A percentile compares a stretch with the other conserved stretches of the same genome.
These are phyloP conservation scores for Cloeon dipterum DNA, from an alignment of 2,888 invertebrate genomes.

Conservation along the genomic window DNA sequence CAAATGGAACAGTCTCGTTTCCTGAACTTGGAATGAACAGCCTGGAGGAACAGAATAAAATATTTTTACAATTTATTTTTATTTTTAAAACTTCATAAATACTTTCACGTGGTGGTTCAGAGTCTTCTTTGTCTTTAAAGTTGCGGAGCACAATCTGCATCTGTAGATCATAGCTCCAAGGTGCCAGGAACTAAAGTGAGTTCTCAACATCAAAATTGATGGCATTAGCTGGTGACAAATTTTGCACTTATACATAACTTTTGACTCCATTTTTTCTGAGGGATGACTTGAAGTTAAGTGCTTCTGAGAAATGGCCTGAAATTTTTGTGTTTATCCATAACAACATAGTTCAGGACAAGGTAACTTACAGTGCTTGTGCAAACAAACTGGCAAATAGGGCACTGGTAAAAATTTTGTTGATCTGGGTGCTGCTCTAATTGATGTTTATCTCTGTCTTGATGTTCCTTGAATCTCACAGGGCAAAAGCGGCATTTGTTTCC, in stretches of 20 bases:
- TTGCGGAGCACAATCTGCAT: slow-evolving; percentile 21
- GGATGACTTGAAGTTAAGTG: background rate
- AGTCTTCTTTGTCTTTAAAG: slow-evolving; percentile 16
- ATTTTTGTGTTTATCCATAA: too few species aligned
- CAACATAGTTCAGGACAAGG: too few species aligned
- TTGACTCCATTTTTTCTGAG: too few species aligned
- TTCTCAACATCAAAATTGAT: slow-evolving; percentile 6
- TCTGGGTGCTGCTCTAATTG: slow-evolving; percentile 7
- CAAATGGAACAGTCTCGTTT: slow-evolving; percentile 14
- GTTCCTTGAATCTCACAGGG: slow-evolving; percentile 26
- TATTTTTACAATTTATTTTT: too few species aligned
- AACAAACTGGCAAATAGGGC: slow-evolving; percentile 7
- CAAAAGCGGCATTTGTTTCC: slow-evolving; percentile 27
- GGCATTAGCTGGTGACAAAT: slow-evolving; percentile 9
- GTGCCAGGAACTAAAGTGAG: slow-evolving; percentile 8
- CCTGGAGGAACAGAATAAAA: slow-evolving; percentile 6
- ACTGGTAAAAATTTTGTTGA: slow-evolving; percentile 7
- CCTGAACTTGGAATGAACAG: slow-evolving; percentile 8
- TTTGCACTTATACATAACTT: slow-evolving; percentile 9
- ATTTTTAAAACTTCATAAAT: too few species aligned
- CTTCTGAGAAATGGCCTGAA: background rate
- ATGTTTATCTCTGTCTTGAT: slow-evolving; percentile 23
- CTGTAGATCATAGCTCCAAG: slow-evolving; percentile 15
- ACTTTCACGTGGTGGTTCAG: slow-evolving; percentile 20
- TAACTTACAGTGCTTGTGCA: slow-evolving; percentile 8